Conservation (phyloP, 2,797 vertebrate species). For the Huso huso region DNA sequence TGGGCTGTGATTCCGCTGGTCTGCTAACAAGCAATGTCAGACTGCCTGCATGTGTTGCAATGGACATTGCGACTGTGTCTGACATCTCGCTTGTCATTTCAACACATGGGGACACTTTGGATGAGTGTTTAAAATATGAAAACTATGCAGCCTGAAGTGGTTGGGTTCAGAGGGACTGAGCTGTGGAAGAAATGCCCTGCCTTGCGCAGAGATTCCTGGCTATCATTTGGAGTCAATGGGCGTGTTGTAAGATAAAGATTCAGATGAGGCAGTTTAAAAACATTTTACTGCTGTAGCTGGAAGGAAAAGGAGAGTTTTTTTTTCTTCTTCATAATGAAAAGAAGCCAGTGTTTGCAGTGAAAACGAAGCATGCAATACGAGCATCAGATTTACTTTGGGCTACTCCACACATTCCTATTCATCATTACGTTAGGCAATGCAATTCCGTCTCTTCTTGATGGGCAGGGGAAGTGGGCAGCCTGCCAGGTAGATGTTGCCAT, state of each 20-base stretch:
- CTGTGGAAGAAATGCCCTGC: no score
- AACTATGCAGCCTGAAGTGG: conserved; percentile 11
- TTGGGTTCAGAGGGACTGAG: neutral
- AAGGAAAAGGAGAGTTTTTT: conserved; percentile 11
- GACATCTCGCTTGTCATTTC: conserved; percentile 10
- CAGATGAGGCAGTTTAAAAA: conserved; percentile 48
- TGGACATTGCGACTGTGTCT: no score
- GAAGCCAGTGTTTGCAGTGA: conserved; percentile 59
- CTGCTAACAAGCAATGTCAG: no score
- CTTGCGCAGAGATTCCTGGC: neutral
- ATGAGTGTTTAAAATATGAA: conserved; percentile 20
- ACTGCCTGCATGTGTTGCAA: no score
- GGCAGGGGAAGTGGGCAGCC: conserved; percentile 75
- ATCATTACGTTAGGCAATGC: conserved; percentile 74
- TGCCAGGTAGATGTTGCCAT: conserved; percentile 95
- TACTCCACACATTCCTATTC: conserved; percentile 74
- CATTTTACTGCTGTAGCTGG: conserved; percentile 32
- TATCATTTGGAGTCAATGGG: conserved; percentile 15
- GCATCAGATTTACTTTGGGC: conserved; percentile 81
- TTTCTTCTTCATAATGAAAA: conserved; percentile 35
- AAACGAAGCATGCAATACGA: conserved; percentile 69
- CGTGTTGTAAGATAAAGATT: conserved; percentile 46
- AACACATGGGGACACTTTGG: conserved; percentile 9
- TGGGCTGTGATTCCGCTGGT: no score
- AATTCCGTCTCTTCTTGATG: conserved; percentile 75